These are phyloP conservation scores for Ranitomeya variabilis DNA, from an alignment of 2,113 vertebrate species.

Conservation along the genomic window DNA sequence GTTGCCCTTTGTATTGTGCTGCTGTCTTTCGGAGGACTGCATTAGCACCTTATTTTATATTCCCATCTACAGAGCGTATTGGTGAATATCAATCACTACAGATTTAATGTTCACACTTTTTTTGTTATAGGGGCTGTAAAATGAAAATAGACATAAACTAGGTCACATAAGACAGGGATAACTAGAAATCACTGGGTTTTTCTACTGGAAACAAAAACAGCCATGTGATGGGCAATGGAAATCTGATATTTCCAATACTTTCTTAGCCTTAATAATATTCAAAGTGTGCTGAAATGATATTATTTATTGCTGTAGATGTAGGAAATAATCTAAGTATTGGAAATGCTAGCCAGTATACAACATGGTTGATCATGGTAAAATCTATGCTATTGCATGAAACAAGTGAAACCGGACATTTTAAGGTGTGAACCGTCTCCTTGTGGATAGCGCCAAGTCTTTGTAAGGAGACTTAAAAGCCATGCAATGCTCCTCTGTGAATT, in stretches of 20 bases:
- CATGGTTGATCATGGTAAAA: neutral
- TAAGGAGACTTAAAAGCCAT: too few species aligned
- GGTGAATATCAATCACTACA: conserved; percentile 23
- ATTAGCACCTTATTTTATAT: conserved; percentile 21
- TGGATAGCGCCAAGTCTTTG: too few species aligned
- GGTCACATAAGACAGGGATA: neutral
- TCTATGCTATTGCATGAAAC: neutral
- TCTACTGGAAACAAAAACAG: neutral
- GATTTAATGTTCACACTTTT: neutral
- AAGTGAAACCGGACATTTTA: neutral
- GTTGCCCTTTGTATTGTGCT: conserved; percentile 16
- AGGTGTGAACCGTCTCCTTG: too few species aligned
- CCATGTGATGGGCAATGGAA: neutral
- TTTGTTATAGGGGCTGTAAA: neutral
- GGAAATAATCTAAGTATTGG: too few species aligned
- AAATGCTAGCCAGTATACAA: too few species aligned
- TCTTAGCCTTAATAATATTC: neutral
- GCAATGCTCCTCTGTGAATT: too few species aligned
- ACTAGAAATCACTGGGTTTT: neutral
- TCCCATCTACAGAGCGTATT: neutral
- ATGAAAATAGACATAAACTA: neutral
- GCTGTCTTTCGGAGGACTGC: conserved; percentile 17
- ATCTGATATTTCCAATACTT: neutral
- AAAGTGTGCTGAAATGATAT: neutral
- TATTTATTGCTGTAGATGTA: neutral